Evolutionary conservation across 2,113 vertebrate species (phyloP).

Genomic region (Sciurus niger): DNA sequence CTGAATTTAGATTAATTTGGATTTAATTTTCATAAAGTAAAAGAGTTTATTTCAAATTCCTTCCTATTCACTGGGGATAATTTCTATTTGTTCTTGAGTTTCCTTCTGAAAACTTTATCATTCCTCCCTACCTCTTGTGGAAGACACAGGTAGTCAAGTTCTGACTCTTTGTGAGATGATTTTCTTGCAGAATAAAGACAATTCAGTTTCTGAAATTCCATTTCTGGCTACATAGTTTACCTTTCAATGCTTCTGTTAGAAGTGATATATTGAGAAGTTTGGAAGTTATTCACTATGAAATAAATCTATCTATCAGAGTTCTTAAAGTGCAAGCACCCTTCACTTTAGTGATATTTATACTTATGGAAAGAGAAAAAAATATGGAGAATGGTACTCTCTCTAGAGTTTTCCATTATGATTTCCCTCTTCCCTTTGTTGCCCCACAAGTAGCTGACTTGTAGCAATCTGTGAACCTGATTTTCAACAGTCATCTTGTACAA

Average conservation of each 20-base stretch:
- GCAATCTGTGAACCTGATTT: neutral
- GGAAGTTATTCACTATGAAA: neutral
- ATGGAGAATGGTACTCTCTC: neutral
- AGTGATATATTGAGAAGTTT: neutral
- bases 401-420: neutral
- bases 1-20: neutral
- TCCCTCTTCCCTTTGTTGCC: neutral
- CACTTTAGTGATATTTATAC: neutral
- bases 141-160: neutral
- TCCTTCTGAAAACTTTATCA: neutral
- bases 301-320: neutral
- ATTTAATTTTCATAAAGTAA: neutral
- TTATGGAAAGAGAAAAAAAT: neutral
- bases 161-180: neutral
- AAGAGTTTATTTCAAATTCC: neutral
- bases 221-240: neutral
- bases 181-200: constrained; percentile 10
- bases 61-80: neutral
- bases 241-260: neutral
- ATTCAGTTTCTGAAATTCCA: neutral
- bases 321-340: neutral
- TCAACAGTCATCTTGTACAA: neutral
- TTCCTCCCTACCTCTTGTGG: neutral
- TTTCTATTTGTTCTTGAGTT: neutral
- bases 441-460: neutral